These are phyloP conservation scores for Eupleurogrammus muticus DNA, from an alignment of 2,797 vertebrate species.

Conservation along the genomic window DNA sequence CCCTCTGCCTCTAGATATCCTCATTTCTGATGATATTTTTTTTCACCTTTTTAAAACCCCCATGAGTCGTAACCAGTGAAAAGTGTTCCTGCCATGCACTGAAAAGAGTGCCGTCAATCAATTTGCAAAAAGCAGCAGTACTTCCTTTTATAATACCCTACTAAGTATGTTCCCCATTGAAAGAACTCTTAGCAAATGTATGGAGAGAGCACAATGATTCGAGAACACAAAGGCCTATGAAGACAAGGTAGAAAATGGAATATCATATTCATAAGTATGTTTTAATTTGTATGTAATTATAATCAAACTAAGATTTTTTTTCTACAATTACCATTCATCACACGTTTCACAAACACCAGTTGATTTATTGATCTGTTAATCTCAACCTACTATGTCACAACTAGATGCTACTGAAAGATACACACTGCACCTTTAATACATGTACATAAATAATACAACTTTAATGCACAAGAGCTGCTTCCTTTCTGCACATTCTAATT, in stretches of 20 bases:
- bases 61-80: background rate
- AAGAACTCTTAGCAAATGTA: background rate
- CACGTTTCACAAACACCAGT: no score
- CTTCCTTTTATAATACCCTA: background rate
- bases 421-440: background rate
- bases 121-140: slow-evolving; percentile 2
- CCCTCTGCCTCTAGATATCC: background rate
- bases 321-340: no score
- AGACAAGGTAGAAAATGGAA: background rate
- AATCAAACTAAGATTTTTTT: no score
- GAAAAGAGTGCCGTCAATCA: background rate
- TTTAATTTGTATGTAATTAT: no score
- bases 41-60: slow-evolving; percentile 2
- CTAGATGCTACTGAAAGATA: no score
- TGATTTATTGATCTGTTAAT: no score
- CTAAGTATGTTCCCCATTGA: background rate
- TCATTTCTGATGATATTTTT: background rate
- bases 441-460: background rate
- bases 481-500: background rate
- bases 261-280: no score
- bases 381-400: no score
- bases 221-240: background rate
- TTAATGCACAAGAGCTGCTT: background rate
- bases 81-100: background rate
- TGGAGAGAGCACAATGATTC: background rate